Evolutionary conservation across 2,797 vertebrate genomes (phyloP), one percentile per base, ranked within the genome.

Genomic region (Micromesistius poutassou): DNA sequence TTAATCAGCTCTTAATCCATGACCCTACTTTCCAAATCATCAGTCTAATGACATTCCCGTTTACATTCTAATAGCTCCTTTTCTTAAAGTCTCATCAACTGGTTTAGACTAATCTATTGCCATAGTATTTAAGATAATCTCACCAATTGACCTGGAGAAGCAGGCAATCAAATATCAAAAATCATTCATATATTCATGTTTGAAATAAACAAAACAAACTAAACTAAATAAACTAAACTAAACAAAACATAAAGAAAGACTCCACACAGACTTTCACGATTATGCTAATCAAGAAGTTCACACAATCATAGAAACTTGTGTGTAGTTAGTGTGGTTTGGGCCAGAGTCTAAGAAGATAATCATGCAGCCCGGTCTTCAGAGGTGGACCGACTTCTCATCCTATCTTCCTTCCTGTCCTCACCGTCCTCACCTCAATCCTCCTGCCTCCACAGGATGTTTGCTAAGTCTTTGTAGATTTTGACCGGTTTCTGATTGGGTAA

Each of bases 401-500:
- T 22, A 72, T 22, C 71, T 35, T 33, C 35, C 30, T 36, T 73
- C 22, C 30, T 19, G 36, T 38, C 35, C 35, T 36, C 35, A n/a
- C 14, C n/a, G 71, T n/a, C 38, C 72, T 73, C 36, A 33, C 71
- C 71, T 72, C 22, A 33, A 35, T 72, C 14, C 30, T 22, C 4
- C n/a, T 73, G 33, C 22, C n/a, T 35, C 19, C 12, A 4, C 22
- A 3, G 16, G 16, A 9, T 33, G 4, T 72, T 33, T 33, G 71
- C 31, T 22, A 28, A n/a, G 22, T 73, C 35, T 12, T 28, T 68
- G 62, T 68, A 68, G 62, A 68, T 28, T 68, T 28, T 68, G 62
- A 68, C 62, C 28, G 62, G 10, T n/a, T 68, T 68, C 28, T 73
- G 72, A 73, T 35, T 73, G 72, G 31, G 19, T 73, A 33, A n/a